These are phyloP conservation scores for Hartigia nigra DNA, from an alignment of 2,888 invertebrate species.

Conservation along the genomic window DNA sequence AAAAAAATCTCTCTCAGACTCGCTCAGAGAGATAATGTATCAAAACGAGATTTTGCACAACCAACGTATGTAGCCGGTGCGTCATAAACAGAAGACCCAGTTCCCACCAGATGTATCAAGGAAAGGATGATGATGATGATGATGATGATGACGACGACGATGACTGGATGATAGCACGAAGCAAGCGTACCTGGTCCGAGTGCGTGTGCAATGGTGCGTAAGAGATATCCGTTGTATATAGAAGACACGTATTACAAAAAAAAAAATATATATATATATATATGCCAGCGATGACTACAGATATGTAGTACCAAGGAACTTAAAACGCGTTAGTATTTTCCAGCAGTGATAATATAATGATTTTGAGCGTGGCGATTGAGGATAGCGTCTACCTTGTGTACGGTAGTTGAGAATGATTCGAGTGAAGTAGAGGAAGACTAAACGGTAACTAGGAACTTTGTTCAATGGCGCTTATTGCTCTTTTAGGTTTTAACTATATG, in stretches of 20 bases:
- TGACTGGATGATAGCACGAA: not conserved
- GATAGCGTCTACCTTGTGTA: not conserved
- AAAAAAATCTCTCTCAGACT: not conserved
- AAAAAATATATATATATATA: not conserved
- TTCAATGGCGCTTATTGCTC: not conserved
- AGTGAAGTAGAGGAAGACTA: not conserved
- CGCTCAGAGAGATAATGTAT: not conserved
- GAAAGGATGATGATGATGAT: no score
- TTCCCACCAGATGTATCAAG: constrained; percentile 33
- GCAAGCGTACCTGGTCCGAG: not conserved
- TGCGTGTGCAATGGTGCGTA: not conserved
- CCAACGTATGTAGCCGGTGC: not conserved
- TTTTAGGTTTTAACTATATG: not conserved
- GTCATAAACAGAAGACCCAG: constrained; percentile 31
- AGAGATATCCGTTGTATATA: not conserved
- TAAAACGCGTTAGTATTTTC: not conserved
- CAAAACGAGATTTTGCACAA: not conserved
- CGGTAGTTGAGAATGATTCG: no score
- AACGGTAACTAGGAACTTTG: not conserved
- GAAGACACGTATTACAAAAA: not conserved
- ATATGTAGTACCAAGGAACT: not conserved
- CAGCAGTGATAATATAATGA: not conserved
- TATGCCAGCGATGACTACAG: not conserved
- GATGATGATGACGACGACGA: not conserved
- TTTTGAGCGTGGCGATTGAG: not conserved